Evolutionary conservation across 2,113 vertebrate species (phyloP).

Genomic region (Sterna hirundo): DNA sequence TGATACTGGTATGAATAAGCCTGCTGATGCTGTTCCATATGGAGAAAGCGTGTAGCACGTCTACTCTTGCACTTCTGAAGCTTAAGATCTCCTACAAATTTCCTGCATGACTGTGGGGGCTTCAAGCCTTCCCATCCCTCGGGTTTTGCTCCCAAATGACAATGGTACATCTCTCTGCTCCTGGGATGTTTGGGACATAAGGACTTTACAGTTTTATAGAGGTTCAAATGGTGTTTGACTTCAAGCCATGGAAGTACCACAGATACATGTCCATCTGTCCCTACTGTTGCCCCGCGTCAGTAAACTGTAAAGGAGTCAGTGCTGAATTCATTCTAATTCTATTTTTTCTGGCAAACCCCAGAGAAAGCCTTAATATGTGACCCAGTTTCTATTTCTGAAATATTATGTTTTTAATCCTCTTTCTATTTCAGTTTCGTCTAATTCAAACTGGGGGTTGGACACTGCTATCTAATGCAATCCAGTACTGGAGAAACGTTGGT

Average conservation of each 20-base stretch:
- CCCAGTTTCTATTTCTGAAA: conserved; percentile 46
- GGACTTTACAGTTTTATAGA: background rate
- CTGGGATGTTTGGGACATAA: background rate
- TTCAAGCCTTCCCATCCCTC: background rate
- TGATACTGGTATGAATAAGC: conserved; percentile 1
- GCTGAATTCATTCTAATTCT: background rate
- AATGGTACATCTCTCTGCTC: background rate
- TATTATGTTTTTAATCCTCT: conserved; percentile 49
- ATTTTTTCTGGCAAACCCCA: background rate
- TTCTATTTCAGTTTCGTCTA: conserved; percentile 15
- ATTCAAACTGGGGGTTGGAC: background rate
- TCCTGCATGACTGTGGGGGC: background rate
- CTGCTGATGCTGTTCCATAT: background rate
- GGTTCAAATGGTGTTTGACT: background rate
- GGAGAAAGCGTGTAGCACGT: background rate
- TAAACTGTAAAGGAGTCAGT: background rate
- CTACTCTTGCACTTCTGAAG: background rate
- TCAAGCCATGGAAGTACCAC: background rate
- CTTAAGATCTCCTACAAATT: background rate
- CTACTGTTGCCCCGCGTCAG: background rate
- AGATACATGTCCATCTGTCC: fast-evolving
- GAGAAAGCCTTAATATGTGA: conserved; percentile 39
- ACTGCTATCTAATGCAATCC: background rate
- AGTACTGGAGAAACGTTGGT: background rate
- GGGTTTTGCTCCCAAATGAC: background rate